Conservation (phyloP, 2,797 vertebrate species). For the Melanotaenia parkinsoni region DNA sequence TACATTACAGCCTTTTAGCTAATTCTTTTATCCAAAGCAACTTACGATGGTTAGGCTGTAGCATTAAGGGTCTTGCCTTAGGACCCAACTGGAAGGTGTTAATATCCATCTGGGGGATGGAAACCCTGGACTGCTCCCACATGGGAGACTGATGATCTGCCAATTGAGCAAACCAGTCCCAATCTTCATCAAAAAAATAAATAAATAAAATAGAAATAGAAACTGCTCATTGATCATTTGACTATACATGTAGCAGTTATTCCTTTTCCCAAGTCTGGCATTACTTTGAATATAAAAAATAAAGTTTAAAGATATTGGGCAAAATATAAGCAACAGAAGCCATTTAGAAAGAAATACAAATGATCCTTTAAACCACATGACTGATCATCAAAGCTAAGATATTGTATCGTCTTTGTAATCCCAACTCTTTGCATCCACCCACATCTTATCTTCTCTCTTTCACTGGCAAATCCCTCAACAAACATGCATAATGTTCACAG, state of each 20-base stretch:
- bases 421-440: constrained; percentile 8
- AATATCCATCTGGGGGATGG: too few relatives aligned
- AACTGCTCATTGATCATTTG: neutral
- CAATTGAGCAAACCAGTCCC: too few relatives aligned
- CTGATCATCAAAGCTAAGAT: neutral
- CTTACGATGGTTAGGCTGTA: too few relatives aligned
- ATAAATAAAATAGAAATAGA: neutral
- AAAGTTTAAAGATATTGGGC: neutral
- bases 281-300: neutral
- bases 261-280: neutral
- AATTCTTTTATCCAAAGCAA: too few relatives aligned
- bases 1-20: neutral
- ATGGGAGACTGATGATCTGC: too few relatives aligned
- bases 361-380: neutral
- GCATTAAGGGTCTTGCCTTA: too few relatives aligned
- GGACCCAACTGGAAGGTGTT: too few relatives aligned
- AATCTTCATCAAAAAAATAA: too few relatives aligned
- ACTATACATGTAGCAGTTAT: neutral
- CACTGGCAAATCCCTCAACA: constrained; percentile 18
- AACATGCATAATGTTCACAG: constrained; percentile 42
- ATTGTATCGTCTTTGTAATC: constrained; percentile 21
- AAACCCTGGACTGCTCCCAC: too few relatives aligned
- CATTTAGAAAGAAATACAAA: neutral
- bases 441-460: constrained; percentile 9
- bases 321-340: neutral